Evolutionary conservation across 2,888 invertebrate genomes (phyloP).

Genomic region (Orthosia incerta): DNA sequence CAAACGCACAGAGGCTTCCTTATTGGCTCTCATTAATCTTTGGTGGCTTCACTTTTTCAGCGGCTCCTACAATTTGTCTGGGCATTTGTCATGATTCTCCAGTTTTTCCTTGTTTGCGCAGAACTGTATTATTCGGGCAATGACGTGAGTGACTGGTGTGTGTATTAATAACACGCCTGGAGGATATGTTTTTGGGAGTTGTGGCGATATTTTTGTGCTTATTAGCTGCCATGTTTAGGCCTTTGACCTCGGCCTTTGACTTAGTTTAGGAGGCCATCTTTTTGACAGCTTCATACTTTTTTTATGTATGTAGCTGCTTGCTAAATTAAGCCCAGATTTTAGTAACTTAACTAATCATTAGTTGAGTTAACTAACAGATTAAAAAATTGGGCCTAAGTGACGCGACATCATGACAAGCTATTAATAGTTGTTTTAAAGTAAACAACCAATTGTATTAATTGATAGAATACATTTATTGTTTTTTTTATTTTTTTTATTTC

Average conservation of each 20-base stretch:
- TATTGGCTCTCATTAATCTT: constrained; percentile 84
- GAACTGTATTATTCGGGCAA: constrained; percentile 61
- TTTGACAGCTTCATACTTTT: neutral
- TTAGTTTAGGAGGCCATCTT: neutral
- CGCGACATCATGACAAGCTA: too few relatives aligned
- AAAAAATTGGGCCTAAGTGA: too few relatives aligned
- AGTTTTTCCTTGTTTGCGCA: constrained; percentile 71
- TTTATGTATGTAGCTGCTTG: too few relatives aligned
- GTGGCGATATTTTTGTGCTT: neutral
- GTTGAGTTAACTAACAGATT: too few relatives aligned
- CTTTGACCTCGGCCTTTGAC: too few relatives aligned
- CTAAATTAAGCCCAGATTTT: too few relatives aligned
- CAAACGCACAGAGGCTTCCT: constrained; percentile 80
- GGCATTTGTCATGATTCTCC: constrained; percentile 82
- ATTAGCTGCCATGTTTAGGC: neutral
- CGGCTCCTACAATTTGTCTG: constrained; percentile 81
- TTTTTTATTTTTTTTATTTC: too few relatives aligned
- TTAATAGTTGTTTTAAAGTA: too few relatives aligned
- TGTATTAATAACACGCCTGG: constrained; percentile 36
- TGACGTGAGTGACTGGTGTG: constrained; percentile 45
- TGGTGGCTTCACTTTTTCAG: constrained; percentile 83
- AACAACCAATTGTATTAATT: too few relatives aligned
- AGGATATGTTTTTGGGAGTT: constrained; percentile 7
- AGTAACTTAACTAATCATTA: too few relatives aligned
- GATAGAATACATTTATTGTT: too few relatives aligned